Percentiles rank a stretch among this genome's conserved stretches.
Conservation (phyloP, 2,113 vertebrate genomes). For the Tiliqua scincoides region DNA sequence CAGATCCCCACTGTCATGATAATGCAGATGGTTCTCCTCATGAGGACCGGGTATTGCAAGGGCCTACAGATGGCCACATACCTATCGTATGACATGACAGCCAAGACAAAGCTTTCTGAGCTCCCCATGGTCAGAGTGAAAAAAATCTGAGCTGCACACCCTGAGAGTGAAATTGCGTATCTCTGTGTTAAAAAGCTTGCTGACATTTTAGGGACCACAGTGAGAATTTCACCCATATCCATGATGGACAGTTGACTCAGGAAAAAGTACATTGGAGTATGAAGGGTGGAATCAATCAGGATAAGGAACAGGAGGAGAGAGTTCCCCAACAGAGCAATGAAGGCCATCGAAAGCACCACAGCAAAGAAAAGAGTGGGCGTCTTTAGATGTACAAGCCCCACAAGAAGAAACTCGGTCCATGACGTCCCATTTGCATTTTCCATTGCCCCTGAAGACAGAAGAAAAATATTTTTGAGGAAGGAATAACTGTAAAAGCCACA, state of each 20-base stretch:
- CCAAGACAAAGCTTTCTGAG: constrained; percentile 44
- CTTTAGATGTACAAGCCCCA: background rate
- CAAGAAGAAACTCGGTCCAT: constrained; percentile 3
- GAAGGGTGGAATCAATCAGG: constrained; percentile 23
- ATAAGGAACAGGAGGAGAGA: constrained; percentile 50
- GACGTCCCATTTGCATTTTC: background rate
- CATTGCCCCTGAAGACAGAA: background rate
- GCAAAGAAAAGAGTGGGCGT: constrained; percentile 35
- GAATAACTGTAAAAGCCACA: background rate
- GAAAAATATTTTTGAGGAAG: background rate
- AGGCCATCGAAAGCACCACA: constrained; percentile 33
- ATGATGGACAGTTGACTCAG: constrained; percentile 54
- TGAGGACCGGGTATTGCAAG: constrained; percentile 32
- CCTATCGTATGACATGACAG: constrained; percentile 17
- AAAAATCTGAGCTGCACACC: constrained; percentile 52
- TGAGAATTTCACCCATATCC: constrained; percentile 48
- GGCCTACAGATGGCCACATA: constrained; percentile 31
- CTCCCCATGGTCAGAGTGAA: constrained; percentile 38
- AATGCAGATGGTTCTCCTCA: constrained; percentile 41
- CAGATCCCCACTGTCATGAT: constrained; percentile 42
- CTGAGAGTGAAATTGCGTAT: constrained; percentile 37
- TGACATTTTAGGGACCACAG: constrained; percentile 53
- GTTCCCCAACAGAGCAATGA: constrained; percentile 38
- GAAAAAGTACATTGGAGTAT: constrained; percentile 54
- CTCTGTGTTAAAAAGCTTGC: constrained; percentile 44